A percentile compares a stretch with the other conserved stretches of the same genome.
phyloP scores from a whole-genome alignment of 30 jellyfish, hydroid and myxozoan genomes.

The Hydractinia echinata region DNA sequence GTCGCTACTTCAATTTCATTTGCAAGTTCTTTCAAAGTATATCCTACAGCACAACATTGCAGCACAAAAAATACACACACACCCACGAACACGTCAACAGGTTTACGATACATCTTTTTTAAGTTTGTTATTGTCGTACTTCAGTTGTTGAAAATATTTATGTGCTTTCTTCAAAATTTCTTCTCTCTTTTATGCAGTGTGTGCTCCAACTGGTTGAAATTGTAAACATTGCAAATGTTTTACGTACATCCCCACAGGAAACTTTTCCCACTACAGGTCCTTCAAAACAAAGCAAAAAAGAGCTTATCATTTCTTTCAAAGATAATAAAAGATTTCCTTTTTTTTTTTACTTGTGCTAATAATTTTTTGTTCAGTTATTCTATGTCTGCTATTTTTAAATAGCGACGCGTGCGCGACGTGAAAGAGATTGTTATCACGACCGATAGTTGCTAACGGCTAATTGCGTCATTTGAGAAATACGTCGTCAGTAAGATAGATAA shows the following conservation, averaged over 20 bases:
- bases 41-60: not conserved
- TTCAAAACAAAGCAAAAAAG: too few relatives aligned
- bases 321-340: too few relatives aligned
- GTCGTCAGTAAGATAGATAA: too few relatives aligned
- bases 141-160: not conserved
- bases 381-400: too few relatives aligned
- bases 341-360: too few relatives aligned
- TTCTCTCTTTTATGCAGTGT: not conserved
- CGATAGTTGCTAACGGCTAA: too few relatives aligned
- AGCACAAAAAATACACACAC: not conserved
- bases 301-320: too few relatives aligned
- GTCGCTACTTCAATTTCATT: conserved; percentile 1
- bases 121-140: not conserved
- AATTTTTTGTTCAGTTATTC: too few relatives aligned
- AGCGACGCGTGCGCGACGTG: too few relatives aligned
- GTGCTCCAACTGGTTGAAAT: not conserved
- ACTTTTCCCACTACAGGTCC: too few relatives aligned
- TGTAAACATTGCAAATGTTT: not conserved
- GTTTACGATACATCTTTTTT: not conserved
- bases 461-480: too few relatives aligned
- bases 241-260: not conserved
- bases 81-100: not conserved
- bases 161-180: not conserved
- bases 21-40: not conserved
- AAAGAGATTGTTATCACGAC: too few relatives aligned